Evolutionary conservation across 2,797 vertebrate species (phyloP).

Genomic region (Amblyraja radiata): DNA sequence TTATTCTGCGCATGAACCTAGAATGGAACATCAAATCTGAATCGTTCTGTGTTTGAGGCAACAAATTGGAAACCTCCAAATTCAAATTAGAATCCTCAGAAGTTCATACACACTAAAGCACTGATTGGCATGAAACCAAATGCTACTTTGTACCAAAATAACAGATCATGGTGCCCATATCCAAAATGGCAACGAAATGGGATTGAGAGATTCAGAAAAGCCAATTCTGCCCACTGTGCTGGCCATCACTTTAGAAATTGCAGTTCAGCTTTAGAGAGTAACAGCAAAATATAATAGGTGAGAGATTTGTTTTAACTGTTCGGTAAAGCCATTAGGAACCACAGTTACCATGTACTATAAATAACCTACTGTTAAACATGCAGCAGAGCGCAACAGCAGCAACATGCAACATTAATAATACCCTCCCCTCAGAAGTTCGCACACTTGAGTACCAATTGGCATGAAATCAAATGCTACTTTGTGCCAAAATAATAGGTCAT

Average conservation of each 20-base stretch:
- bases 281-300: background rate
- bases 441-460: background rate
- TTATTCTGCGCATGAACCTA: too few species aligned
- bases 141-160: background rate
- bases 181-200: constrained; percentile 26
- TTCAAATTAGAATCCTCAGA: background rate
- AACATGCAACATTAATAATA: constrained; percentile 22
- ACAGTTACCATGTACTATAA: background rate
- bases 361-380: constrained; percentile 9
- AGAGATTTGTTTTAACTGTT: background rate
- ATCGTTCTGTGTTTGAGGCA: background rate
- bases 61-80: background rate
- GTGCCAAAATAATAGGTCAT: background rate
- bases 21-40: too few species aligned
- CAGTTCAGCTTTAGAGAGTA: background rate
- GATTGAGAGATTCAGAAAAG: background rate
- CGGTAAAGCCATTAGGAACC: background rate
- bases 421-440: background rate
- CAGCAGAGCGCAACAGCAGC: constrained; percentile 22
- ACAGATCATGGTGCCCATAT: background rate
- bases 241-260: background rate
- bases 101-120: background rate
- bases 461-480: constrained; percentile 20
- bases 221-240: background rate
- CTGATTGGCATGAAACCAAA: background rate